phyloP scores from a whole-genome alignment of 2,888 invertebrate genomes.

The Phyllotreta striolata region DNA sequence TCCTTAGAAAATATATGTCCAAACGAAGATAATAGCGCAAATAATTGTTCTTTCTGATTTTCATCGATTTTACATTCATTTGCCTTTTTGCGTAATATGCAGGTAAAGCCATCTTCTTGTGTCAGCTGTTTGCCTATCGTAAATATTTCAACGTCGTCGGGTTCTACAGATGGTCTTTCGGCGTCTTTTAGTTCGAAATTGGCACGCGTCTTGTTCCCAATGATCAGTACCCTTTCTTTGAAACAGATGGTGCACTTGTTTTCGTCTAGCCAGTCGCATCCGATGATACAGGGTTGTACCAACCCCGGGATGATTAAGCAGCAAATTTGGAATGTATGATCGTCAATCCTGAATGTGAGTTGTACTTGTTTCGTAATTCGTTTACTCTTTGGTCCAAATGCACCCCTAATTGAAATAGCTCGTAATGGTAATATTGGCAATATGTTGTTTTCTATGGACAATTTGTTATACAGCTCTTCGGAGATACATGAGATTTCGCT shows the following conservation, averaged over 20 bases:
- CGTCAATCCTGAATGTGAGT: not conserved
- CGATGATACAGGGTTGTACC: constrained; percentile 4
- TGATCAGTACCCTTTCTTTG: no score
- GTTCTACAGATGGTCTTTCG: no score
- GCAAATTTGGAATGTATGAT: not conserved
- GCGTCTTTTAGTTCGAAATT: no score
- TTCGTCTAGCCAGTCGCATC: not conserved
- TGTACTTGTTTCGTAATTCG: not conserved
- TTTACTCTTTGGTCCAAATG: constrained; percentile 2
- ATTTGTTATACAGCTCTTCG: not conserved
- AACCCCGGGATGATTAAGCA: not conserved
- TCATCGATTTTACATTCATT: not conserved
- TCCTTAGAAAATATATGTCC: constrained; percentile 25
- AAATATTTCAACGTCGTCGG: no score
- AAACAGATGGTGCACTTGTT: not conserved
- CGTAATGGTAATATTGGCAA: not conserved
- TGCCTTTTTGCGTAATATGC: constrained; percentile 5
- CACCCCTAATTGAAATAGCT: not conserved
- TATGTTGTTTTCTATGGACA: not conserved
- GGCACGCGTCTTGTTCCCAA: no score
- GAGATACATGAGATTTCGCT: constrained; percentile 5
- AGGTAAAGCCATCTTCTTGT: not conserved
- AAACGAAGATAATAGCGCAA: constrained; percentile 13
- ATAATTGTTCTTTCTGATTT: not conserved
- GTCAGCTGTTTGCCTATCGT: not conserved